Base-by-base conservation (phyloP, 2,797 vertebrate species). In the Tadarida brasiliensis region DNA sequence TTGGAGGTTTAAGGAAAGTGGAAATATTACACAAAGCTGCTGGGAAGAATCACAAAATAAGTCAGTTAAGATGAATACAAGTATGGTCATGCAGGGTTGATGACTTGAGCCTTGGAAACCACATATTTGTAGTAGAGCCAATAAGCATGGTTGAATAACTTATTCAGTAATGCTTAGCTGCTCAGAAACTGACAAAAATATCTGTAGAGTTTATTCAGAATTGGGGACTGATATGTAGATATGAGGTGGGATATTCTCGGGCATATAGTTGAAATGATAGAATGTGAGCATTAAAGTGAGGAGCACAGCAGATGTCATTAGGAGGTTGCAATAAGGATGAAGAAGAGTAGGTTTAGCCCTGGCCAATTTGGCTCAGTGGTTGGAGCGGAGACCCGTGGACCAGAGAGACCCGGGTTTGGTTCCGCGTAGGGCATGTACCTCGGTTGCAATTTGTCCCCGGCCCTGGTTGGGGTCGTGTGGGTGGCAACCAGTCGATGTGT, bases 101-200 rank as follows among this genome's bases (percentile, higher is more conserved):
- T 94, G 85, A 30, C 39, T 74, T 71, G 77, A 92, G 54, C 59
- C 94, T 94, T 81, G 61, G 67, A 94, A 95, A 90, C 74, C 67
- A 92, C 71, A 49, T 28, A 82, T 87, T 93, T 78, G 20, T 85
- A 78, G 54, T 77, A 47, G 65, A 96, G 70, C 57, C 84, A 93
- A 5, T 93, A 59, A 83, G 39, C 28, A 35, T 77, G 54, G 35
- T 77, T 91, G 77, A 78, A 57, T 96, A 82, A 85, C 22, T 74
- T 88, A 73, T 7, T n/a, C 61, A 71, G 10, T 85, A 76, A 90
- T 90, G 81, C 61, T 90, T 96, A 87, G 30, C 61, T 88, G 22
- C 59, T 96, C 56, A 92, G 77, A 92, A 97, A 92, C 68, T 94
- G 74, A 87, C 84, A 68, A 71, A 87, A 87, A 73, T 39, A 57